Base-by-base conservation (phyloP, 2,888 invertebrate genomes). In the Argyra leucocephala region DNA sequence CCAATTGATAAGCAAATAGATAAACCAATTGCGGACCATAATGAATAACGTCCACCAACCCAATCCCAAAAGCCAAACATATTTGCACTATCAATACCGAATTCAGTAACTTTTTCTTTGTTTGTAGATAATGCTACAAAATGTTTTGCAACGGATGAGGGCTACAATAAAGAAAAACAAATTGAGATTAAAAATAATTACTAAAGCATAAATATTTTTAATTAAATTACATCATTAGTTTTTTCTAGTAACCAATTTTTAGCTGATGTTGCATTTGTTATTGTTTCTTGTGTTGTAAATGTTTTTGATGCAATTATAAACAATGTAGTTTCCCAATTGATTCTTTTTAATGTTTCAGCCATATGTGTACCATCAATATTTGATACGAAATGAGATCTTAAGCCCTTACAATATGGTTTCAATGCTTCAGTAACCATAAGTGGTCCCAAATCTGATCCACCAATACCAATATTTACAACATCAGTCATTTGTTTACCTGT, bases 1-100 rank as follows among this genome's bases (percentile, higher is more conserved):
- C 97, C 99, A 78, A 99, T 87, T 73, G 91, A 87, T 57, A 98
- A 82, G 5, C 91, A 91, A 77, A 99, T 97, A 4, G 97, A 96
- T 22, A 99, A 83, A 57, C 99, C 99, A 80, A 99, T 99, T 4
- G 99, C 99, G 0, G 98, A 99, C 99, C 99, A 99, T 12, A 99
- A 82, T 0, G 98, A 99, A 73, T 89, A 89, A 75, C 99, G 88
- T 72, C 99, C 99, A 48, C 99, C 99, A 61, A 99, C 99, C 97
- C 98, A 99, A 82, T 99, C 99, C 98, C 99, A 99, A 81, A 99
- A 99, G 23, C 91, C 97, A 82, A 99, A 99, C 96, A 99, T 98
- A 77, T 99, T 99, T 71, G 88, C 88, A 70, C 92, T 86, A 78
- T 96, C 92, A 73, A 99, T 99, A 21, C 99, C 99, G 81, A 99